Evolutionary conservation across 2,797 vertebrate genomes (phyloP).

Genomic region (Cheirogaleus major): DNA sequence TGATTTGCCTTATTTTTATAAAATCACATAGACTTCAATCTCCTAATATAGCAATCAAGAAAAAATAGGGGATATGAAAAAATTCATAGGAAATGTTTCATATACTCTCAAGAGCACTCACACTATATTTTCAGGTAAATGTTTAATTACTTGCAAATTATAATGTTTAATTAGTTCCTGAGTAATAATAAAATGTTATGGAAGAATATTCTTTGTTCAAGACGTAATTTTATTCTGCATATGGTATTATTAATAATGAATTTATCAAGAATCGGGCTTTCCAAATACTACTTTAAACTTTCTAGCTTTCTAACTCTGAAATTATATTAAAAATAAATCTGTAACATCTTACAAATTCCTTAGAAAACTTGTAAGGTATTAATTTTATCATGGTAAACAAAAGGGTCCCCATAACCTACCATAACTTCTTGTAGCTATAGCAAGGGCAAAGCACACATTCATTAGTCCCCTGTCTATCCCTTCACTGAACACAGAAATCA

Average conservation of each 20-base stretch:
- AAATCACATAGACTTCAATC: neutral
- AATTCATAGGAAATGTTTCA: slow-evolving; percentile 2
- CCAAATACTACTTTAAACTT: neutral
- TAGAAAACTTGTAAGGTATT: slow-evolving; percentile 51
- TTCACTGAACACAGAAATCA: neutral
- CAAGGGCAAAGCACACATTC: slow-evolving; percentile 22
- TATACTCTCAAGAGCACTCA: neutral
- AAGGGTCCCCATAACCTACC: neutral
- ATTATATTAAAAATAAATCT: slow-evolving; percentile 66
- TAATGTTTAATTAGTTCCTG: slow-evolving; percentile 53
- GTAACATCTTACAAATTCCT: slow-evolving; percentile 39
- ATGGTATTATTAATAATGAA: slow-evolving; percentile 41
- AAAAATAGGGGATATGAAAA: neutral
- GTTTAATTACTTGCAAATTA: slow-evolving; percentile 54
- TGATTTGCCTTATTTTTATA: neutral
- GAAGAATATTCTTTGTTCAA: slow-evolving; percentile 14
- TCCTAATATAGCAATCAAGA: neutral
- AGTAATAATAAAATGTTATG: neutral
- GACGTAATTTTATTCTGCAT: slow-evolving; percentile 38
- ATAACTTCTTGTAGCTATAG: neutral
- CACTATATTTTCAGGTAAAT: slow-evolving; percentile 41
- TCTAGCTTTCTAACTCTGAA: slow-evolving; percentile 12
- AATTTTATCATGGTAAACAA: slow-evolving; percentile 45
- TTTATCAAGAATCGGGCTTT: slow-evolving; percentile 36
- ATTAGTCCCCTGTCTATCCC: neutral